These are phyloP conservation scores for Zaprionus gabonicus DNA, from an alignment of 1,140 invertebrate genomes.

Conservation along the genomic window DNA sequence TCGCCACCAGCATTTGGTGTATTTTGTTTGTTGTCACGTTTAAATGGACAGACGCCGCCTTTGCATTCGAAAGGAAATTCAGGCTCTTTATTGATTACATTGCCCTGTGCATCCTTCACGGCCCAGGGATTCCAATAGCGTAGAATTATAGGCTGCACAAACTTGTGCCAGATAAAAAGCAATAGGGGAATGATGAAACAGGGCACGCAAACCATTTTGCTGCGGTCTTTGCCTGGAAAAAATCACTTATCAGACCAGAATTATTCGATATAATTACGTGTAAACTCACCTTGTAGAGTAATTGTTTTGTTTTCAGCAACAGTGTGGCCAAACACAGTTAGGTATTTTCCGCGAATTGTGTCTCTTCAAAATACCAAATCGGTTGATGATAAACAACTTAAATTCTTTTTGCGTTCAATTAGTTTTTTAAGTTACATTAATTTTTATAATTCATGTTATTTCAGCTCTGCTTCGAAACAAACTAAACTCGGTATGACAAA, in stretches of 20 bases:
- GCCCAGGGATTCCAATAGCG: conserved; percentile 92
- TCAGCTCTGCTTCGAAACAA: neutral
- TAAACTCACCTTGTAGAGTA: neutral
- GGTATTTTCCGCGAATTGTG: neutral
- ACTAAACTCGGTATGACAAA: neutral
- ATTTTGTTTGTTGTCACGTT: conserved; percentile 48
- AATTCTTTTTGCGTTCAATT: neutral
- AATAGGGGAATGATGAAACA: conserved; percentile 91
- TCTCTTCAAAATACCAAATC: neutral
- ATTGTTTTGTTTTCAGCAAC: neutral
- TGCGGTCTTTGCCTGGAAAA: neutral
- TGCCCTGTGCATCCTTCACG: conserved; percentile 86
- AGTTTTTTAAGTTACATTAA: neutral
- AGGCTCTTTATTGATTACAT: conserved; percentile 84
- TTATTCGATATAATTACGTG: neutral
- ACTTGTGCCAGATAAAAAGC: conserved; percentile 91
- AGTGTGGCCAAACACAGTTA: neutral
- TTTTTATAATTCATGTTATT: neutral
- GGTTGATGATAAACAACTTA: neutral
- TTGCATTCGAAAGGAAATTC: conserved; percentile 87
- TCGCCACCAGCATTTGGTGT: neutral
- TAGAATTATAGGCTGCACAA: conserved; percentile 88
- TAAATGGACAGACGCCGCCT: conserved; percentile 84
- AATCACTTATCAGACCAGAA: neutral
- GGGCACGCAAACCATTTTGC: conserved; percentile 90